A percentile compares a stretch with the other conserved stretches of the same genome.
These are phyloP conservation scores for Hypsibius dujardini DNA, from an alignment of 1,140 invertebrate genomes.

Conservation along the genomic window DNA sequence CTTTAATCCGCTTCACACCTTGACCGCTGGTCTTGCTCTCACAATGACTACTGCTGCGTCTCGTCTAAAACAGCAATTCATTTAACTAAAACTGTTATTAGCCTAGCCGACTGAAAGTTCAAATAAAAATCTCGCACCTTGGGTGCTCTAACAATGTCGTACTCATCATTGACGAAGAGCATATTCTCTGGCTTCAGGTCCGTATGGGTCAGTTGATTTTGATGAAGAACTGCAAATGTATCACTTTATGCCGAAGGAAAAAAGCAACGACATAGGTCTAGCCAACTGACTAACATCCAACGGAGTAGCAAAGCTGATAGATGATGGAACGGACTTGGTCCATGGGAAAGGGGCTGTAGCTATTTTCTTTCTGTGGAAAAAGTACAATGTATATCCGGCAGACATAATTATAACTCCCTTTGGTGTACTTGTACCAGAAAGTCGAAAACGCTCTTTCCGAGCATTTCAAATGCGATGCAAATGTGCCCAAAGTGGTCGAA, in stretches of 20 bases:
- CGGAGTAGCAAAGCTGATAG: constrained; percentile 39
- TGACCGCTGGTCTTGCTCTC: constrained; percentile 21
- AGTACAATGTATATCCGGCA: constrained; percentile 8
- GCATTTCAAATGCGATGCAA: constrained; percentile 40
- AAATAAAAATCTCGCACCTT: constrained; percentile 3
- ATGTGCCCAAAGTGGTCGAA: constrained; percentile 43
- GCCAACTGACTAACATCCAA: constrained; percentile 34
- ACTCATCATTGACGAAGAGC: constrained; percentile 37
- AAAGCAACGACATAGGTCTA: constrained; percentile 1
- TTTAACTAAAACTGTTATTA: too few species aligned
- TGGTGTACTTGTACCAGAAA: constrained; percentile 35
- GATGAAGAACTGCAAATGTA: constrained; percentile 37
- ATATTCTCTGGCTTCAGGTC: constrained; percentile 45
- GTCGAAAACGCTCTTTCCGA: constrained; percentile 42
- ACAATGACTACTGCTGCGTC: too few species aligned
- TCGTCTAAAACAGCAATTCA: too few species aligned
- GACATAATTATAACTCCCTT: constrained; percentile 6
- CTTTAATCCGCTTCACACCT: constrained; percentile 20
- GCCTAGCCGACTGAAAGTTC: too few species aligned
- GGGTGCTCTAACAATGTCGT: constrained; percentile 20
- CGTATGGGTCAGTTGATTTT: constrained; percentile 42
- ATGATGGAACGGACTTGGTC: constrained; percentile 40
- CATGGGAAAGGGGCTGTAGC: constrained; percentile 40
- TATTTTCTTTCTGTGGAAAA: constrained; percentile 39
- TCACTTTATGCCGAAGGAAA: constrained; percentile 8